Percentiles rank a stretch among this genome's conserved stretches.
phyloP scores from a whole-genome alignment of 2,113 vertebrate genomes.

The Ceratotherium simum region DNA sequence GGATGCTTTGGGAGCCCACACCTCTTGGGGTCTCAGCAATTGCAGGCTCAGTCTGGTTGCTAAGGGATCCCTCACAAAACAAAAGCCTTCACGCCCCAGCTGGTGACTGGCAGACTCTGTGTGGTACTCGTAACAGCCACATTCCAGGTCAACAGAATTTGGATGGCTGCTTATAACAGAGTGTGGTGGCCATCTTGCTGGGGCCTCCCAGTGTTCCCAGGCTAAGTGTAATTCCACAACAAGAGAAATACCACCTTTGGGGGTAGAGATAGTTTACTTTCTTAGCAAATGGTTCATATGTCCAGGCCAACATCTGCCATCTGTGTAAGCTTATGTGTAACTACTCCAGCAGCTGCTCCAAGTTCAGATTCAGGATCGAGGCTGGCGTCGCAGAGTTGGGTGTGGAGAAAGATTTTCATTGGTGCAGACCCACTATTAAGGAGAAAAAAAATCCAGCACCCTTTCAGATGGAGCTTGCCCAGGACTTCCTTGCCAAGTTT shows the following conservation, averaged over 20 bases:
- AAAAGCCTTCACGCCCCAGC: not conserved
- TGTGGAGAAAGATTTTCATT: not conserved
- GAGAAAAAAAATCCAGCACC: not conserved
- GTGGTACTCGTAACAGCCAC: not conserved
- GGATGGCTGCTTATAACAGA: not conserved
- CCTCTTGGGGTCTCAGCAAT: not conserved
- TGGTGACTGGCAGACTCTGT: too few relatives aligned
- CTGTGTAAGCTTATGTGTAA: not conserved
- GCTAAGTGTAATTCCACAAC: rapidly evolving
- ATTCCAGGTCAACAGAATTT: not conserved
- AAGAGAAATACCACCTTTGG: not conserved
- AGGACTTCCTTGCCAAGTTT: conserved; percentile 60
- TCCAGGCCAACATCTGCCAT: not conserved
- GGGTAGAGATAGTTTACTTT: not conserved
- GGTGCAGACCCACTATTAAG: not conserved
- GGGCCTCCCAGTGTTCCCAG: not conserved
- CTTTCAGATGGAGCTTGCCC: not conserved
- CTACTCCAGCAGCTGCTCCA: not conserved
- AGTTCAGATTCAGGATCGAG: not conserved
- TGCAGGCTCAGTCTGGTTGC: not conserved
- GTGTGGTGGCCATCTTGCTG: rapidly evolving
- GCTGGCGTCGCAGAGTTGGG: rapidly evolving
- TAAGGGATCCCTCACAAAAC: not conserved
- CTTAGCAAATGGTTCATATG: not conserved
- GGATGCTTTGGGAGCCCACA: not conserved